These are phyloP conservation scores for Hedya salicella DNA, from an alignment of 2,888 invertebrate species.

Conservation along the genomic window DNA sequence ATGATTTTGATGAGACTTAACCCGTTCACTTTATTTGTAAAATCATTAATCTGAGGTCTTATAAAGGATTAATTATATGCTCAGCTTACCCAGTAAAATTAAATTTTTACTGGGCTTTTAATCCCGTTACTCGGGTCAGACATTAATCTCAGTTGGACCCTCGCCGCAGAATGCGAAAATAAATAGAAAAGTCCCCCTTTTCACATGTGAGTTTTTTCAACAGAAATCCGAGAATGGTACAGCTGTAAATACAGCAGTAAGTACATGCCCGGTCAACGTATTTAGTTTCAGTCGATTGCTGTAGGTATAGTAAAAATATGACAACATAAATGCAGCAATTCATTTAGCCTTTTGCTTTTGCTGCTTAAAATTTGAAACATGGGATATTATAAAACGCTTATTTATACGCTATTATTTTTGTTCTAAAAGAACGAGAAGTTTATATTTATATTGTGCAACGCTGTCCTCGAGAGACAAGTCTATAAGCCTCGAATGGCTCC, in stretches of 20 bases:
- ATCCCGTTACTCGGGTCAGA: constrained; percentile 22
- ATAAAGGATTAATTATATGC: neutral
- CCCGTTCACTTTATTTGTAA: neutral
- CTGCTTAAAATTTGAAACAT: neutral
- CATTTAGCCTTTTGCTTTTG: neutral
- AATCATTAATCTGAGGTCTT: neutral
- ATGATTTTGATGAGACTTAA: too few species aligned
- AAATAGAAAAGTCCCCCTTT: constrained; percentile 7
- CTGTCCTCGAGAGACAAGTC: too few species aligned
- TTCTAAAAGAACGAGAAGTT: too few species aligned
- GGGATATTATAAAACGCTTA: neutral
- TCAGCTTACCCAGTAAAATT: constrained; percentile 6
- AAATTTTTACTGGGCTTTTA: constrained; percentile 25
- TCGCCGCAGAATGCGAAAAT: constrained; percentile 16
- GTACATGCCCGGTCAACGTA: constrained; percentile 22
- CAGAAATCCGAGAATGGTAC: constrained; percentile 40
- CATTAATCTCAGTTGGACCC: constrained; percentile 33
- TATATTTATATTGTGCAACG: too few species aligned
- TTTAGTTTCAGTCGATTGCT: constrained; percentile 23
- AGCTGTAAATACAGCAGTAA: constrained; percentile 35
- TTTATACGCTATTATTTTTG: neutral
- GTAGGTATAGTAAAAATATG: constrained; percentile 7
- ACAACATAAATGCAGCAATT: constrained; percentile 1
- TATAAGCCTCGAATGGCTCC: neutral
- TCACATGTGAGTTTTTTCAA: constrained; percentile 24